Conservation (phyloP, 1,140 invertebrate species). For the Anadara kagoshimensis region DNA sequence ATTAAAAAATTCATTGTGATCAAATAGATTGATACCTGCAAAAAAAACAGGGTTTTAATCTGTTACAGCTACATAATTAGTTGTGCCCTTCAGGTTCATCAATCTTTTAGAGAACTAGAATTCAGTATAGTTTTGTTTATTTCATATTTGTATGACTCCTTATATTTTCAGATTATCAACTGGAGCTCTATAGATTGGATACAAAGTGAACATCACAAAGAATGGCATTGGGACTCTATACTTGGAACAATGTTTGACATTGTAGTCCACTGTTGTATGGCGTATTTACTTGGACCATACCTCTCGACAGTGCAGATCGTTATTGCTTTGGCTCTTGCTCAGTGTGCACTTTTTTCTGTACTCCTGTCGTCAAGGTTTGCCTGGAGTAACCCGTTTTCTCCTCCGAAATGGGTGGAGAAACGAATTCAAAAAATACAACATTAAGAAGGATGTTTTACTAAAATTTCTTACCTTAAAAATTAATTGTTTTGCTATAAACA, state of each 20-base stretch:
- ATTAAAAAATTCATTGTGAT: too few species aligned
- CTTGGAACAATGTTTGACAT: constrained; percentile 64
- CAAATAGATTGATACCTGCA: too few species aligned
- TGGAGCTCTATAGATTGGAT: constrained; percentile 67
- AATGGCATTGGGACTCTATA: constrained; percentile 54
- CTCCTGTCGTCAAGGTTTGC: constrained; percentile 56
- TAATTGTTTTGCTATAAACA: too few species aligned
- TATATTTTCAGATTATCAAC: constrained; percentile 56
- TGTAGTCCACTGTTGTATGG: constrained; percentile 52
- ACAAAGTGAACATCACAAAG: constrained; percentile 38
- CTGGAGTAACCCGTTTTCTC: constrained; percentile 53
- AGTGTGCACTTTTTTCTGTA: constrained; percentile 37
- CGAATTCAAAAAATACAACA: constrained; percentile 37
- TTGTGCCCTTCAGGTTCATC: too few species aligned
- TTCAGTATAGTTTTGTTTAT: too few species aligned
- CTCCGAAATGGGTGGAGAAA: constrained; percentile 59
- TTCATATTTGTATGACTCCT: too few species aligned
- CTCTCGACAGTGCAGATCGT: constrained; percentile 49
- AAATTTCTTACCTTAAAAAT: too few species aligned
- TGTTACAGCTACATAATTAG: too few species aligned
- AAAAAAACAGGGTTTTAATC: too few species aligned
- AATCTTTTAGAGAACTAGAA: too few species aligned
- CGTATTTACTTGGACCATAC: constrained; percentile 47
- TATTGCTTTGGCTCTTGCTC: constrained; percentile 39
- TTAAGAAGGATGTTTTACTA: too few species aligned